Evolutionary conservation across 2,797 vertebrate genomes (phyloP).

Genomic region (Myotis findleyi): DNA sequence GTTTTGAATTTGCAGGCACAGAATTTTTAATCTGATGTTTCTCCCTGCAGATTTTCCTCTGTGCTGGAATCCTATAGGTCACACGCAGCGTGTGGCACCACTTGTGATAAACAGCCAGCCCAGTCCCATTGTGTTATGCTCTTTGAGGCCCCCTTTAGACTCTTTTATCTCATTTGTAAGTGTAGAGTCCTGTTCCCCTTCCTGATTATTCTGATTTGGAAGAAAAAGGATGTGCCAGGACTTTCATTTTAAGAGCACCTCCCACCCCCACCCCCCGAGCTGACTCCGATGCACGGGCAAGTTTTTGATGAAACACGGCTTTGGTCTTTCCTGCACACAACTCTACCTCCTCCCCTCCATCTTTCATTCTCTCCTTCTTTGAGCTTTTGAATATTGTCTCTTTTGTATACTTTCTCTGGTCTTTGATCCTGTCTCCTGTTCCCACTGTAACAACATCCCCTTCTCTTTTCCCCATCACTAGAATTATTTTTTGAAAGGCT

Average conservation of each 20-base stretch:
- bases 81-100: rapidly evolving
- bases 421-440: neutral
- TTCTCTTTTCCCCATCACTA: neutral
- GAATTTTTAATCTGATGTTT: neutral
- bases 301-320: neutral
- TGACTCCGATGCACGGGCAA: neutral
- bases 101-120: neutral
- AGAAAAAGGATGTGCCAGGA: neutral
- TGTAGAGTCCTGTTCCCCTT: neutral
- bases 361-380: neutral
- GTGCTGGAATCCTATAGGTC: neutral
- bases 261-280: neutral
- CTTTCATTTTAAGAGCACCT: neutral
- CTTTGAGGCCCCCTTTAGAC: neutral
- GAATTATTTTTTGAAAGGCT: constrained; percentile 13
- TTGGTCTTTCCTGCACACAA: neutral
- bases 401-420: neutral
- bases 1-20: neutral
- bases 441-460: neutral
- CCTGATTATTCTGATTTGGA: neutral
- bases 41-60: neutral
- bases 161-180: neutral
- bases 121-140: too few species aligned
- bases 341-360: neutral
- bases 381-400: neutral